Evolutionary conservation across 2,888 invertebrate genomes (phyloP), one percentile per base, ranked within the genome.

Genomic region (Andrena bucephala): DNA sequence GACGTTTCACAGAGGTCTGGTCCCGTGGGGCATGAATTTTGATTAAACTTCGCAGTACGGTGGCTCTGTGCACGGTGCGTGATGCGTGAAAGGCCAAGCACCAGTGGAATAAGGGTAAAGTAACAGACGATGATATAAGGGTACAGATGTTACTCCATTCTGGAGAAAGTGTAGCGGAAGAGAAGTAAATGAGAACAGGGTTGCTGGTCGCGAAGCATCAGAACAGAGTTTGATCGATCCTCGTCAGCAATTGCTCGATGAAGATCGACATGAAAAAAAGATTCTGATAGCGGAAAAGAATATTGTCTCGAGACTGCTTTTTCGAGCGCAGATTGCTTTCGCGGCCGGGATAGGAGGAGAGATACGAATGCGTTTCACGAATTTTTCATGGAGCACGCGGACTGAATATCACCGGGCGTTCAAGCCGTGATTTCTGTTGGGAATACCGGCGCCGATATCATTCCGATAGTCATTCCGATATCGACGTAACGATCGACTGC

Each of bases 381-480:
- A 81, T 72, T 67, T 77, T 68, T 68, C 72, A 74, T 74, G 48
- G 42, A 10, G 13, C 69, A 24, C 68, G n/a, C 54, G 36, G 54
- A 2, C 20, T 20, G 70, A 65, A 77, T 67, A 54, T 57, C 65
- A 3, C 48, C 27, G 6, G 33, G 2, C 48, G 50, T 81, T 67
- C 77, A 48, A 13, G 57, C 31, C 16, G 66, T 74, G 81, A 80
- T 80, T 82, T 82, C 82, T 80, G 54, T 50, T 33, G 82, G 74
- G 81, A 82, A 82, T 82, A 62, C 66, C 33, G 5, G 57, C 75
- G 24, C 8, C 48, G 69, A 66, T 60, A 80, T 82, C 70, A 60
- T 59, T 70, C 54, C 36, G 42, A 81, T 62, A 33, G n/a, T 70
- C 65, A 48, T 71, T 70, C 36, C 70, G 54, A 70, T 71, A 48